phyloP scores from a whole-genome alignment of 1,140 invertebrate species.

The Cydia strobilella region DNA sequence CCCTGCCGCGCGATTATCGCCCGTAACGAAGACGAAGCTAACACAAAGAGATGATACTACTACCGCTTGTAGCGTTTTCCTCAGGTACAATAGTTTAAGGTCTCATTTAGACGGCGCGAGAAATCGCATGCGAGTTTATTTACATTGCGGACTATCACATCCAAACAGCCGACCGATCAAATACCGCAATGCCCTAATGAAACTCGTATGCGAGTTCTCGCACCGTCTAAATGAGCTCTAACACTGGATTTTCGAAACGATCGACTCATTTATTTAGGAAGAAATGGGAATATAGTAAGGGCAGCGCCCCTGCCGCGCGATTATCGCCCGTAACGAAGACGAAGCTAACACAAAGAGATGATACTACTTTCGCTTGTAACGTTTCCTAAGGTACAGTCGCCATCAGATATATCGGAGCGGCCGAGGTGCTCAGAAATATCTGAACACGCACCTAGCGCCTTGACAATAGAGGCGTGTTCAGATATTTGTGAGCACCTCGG shows the following conservation, averaged over 20 bases:
- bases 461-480: no score
- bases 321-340: not conserved
- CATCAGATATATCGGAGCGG: no score
- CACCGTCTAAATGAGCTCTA: not conserved
- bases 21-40: not conserved
- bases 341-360: not conserved
- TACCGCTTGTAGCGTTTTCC: not conserved
- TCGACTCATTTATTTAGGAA: not conserved
- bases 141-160: no score
- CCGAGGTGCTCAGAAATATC: no score
- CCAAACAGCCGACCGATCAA: no score
- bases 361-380: not conserved
- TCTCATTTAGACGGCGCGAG: no score
- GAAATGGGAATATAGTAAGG: not conserved
- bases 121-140: no score
- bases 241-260: not conserved
- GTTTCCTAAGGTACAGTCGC: not conserved
- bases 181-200: no score
- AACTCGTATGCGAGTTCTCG: no score
- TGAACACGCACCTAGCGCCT: no score
- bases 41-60: not conserved
- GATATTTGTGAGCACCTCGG: no score
- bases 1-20: constrained; percentile 9
- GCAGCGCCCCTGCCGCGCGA: not conserved
- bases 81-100: no score